Conservation (phyloP, 2,888 invertebrate species). For the Seira musarum region DNA sequence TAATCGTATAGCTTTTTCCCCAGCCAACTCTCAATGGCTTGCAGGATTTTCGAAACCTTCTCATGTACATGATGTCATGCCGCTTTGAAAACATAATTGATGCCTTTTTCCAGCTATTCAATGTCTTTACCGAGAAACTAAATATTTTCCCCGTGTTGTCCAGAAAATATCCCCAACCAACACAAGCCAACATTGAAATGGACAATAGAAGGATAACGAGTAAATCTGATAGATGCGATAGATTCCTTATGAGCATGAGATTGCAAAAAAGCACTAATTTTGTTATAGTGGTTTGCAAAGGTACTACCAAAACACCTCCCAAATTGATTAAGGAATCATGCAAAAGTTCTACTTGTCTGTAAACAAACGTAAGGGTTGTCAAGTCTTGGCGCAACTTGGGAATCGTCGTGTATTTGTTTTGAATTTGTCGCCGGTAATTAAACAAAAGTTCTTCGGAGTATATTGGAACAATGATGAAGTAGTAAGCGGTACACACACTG, state of each 20-base stretch:
- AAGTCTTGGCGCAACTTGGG: conserved; percentile 1
- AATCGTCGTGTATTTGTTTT: background rate
- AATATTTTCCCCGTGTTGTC: background rate
- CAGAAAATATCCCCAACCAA: conserved; percentile 24
- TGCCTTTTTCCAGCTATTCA: conserved; percentile 13
- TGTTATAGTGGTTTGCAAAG: background rate
- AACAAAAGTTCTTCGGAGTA: conserved; percentile 10
- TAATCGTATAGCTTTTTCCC: conserved; percentile 15
- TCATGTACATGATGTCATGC: background rate
- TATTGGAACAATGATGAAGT: background rate
- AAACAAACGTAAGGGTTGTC: background rate
- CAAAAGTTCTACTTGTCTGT: conserved; percentile 4
- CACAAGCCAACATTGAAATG: background rate
- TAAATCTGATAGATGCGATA: background rate
- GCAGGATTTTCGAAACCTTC: conserved; percentile 9
- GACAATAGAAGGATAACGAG: background rate
- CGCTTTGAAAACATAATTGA: background rate
- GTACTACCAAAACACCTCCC: background rate
- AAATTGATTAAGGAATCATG: background rate
- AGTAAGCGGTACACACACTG: background rate
- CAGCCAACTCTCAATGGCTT: conserved; percentile 16
- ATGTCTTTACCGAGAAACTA: background rate
- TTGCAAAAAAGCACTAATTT: conserved; percentile 13
- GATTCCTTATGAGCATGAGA: conserved; percentile 21
- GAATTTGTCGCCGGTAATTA: background rate